Evolutionary conservation across 2,888 invertebrate genomes (phyloP).

Genomic region (Andrena praecox): DNA sequence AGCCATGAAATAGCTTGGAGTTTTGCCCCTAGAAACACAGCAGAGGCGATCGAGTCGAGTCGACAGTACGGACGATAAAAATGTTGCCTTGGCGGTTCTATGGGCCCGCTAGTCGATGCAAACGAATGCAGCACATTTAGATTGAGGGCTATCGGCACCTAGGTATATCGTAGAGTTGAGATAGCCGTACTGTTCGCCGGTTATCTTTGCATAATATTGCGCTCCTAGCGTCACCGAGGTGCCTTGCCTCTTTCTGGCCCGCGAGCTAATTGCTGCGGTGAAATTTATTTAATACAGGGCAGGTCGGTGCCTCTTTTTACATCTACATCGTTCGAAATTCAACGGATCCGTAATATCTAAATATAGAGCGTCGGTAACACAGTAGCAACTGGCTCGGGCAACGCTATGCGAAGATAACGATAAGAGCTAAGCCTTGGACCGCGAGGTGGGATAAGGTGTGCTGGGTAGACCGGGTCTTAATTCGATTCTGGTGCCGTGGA

Average conservation of each 20-base stretch:
- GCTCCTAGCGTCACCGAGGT: conserved; percentile 27
- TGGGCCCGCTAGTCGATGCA: conserved; percentile 66
- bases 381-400: conserved; percentile 77
- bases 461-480: conserved; percentile 30
- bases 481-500: conserved; percentile 7
- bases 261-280: conserved; percentile 4
- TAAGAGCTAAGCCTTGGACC: conserved; percentile 76
- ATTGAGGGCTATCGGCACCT: conserved; percentile 62
- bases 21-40: conserved; percentile 43
- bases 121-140: conserved; percentile 73
- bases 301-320: background rate
- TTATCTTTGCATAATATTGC: conserved; percentile 65
- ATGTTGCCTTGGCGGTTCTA: conserved; percentile 63
- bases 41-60: conserved; percentile 53
- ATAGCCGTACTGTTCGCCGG: conserved; percentile 48
- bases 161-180: conserved; percentile 52
- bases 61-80: conserved; percentile 64
- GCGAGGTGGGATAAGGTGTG: conserved; percentile 65
- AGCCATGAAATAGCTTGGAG: background rate
- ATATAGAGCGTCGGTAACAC: conserved; percentile 77
- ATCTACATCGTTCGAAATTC: background rate
- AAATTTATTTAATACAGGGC: background rate
- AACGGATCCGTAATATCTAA: conserved; percentile 51
- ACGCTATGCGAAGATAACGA: conserved; percentile 79
- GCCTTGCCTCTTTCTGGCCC: conserved; percentile 12